Percentiles rank a stretch among this genome's conserved stretches.
Evolutionary conservation across 2,797 vertebrate species (phyloP).

Genomic region (Thripadectes ignobilis): DNA sequence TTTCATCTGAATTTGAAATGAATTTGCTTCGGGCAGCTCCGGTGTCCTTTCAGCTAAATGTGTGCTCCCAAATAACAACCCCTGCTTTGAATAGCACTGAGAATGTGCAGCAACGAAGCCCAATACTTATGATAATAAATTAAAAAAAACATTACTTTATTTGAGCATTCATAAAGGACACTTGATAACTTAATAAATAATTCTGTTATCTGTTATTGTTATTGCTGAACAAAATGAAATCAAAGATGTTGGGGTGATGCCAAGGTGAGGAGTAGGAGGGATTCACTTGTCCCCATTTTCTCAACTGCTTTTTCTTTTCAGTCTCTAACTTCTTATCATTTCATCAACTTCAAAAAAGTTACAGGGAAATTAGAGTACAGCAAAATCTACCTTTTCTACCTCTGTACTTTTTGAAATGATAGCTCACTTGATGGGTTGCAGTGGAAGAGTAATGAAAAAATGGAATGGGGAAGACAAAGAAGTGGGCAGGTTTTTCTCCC

Average conservation of each 20-base stretch:
- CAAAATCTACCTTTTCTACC: not conserved
- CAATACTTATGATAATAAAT: not conserved
- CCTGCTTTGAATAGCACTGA: not conserved
- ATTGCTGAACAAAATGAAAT: slow-evolving; percentile 34
- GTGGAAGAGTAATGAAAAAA: not conserved
- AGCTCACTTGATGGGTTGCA: not conserved
- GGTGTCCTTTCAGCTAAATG: not conserved
- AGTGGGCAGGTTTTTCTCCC: not conserved
- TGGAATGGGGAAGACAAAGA: not conserved
- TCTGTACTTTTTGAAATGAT: not conserved
- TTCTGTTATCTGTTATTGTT: slow-evolving; percentile 19
- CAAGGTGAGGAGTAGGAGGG: not conserved
- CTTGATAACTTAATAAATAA: slow-evolving; percentile 12
- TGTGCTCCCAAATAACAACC: not conserved
- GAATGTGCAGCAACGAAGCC: not conserved
- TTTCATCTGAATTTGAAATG: not conserved
- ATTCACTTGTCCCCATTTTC: not conserved
- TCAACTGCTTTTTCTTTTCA: not conserved
- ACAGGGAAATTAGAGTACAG: not conserved
- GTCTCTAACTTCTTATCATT: not conserved
- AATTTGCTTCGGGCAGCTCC: not conserved
- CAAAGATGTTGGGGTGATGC: not conserved
- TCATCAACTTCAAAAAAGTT: not conserved
- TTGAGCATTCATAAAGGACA: not conserved
- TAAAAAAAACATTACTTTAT: not conserved